Evolutionary conservation across 2,113 vertebrate species (phyloP).

Genomic region (Myotis davidii): DNA sequence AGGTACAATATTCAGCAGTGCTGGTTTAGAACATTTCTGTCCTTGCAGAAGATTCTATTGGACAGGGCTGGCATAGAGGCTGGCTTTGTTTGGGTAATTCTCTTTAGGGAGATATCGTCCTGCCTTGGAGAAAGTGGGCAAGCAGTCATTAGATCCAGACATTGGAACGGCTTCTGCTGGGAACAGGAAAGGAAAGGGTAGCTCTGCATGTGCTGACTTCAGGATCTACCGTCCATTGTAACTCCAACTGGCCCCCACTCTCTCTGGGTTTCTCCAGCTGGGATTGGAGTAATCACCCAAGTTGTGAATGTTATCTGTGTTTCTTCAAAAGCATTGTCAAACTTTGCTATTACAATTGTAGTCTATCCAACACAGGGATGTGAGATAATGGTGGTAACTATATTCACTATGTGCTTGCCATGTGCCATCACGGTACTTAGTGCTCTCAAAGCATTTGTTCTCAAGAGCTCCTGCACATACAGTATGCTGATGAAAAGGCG

Average conservation of each 20-base stretch:
- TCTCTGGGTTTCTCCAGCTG: neutral
- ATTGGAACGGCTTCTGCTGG: neutral
- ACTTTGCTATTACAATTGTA: neutral
- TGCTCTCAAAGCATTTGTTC: neutral
- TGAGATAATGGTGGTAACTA: neutral
- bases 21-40: neutral
- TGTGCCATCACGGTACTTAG: neutral
- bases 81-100: neutral
- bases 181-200: neutral
- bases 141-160: neutral
- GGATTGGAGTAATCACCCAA: neutral
- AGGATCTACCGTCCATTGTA: neutral
- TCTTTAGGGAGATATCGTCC: neutral
- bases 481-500: too few species aligned
- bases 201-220: neutral
- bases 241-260: neutral
- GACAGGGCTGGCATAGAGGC: neutral
- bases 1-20: neutral
- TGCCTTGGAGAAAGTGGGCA: neutral
- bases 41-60: neutral
- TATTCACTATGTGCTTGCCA: neutral
- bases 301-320: neutral
- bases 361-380: neutral
- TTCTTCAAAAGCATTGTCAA: neutral
- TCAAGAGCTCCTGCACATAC: neutral